Evolutionary conservation across 2,797 vertebrate species (phyloP).

Genomic region (Dendrocincla tyrannina): DNA sequence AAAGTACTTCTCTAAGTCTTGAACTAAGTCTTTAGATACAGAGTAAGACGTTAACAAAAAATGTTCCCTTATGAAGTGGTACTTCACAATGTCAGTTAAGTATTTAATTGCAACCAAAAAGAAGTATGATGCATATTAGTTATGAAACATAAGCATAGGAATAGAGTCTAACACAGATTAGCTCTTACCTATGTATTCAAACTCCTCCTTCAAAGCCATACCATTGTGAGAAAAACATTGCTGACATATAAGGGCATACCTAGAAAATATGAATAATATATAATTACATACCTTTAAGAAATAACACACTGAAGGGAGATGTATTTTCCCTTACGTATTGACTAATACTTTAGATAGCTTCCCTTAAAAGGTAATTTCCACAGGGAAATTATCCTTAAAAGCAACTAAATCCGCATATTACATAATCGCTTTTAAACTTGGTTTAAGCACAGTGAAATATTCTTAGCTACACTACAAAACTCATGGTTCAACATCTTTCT

Average conservation of each 20-base stretch:
- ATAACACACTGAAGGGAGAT: not conserved
- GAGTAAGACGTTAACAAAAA: not conserved
- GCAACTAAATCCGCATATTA: not conserved
- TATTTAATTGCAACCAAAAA: not conserved
- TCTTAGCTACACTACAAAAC: not conserved
- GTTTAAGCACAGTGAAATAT: not conserved
- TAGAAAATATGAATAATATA: conserved; percentile 61
- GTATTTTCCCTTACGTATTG: not conserved
- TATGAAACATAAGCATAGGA: not conserved
- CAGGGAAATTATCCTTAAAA: not conserved
- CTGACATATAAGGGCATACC: conserved; percentile 98
- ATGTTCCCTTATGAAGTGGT: not conserved
- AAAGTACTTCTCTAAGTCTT: not conserved
- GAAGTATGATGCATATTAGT: not conserved
- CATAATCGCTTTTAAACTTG: not conserved
- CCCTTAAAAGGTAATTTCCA: not conserved
- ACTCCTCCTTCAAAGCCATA: conserved; percentile 99
- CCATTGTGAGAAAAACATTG: conserved; percentile 98
- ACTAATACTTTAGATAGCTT: not conserved
- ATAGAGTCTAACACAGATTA: not conserved
- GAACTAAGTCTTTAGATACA: not conserved
- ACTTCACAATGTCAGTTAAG: not conserved
- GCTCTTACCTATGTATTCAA: conserved; percentile 97
- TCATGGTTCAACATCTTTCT: not conserved
- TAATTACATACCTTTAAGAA: not conserved